Evolutionary conservation across 2,888 invertebrate species (phyloP), one percentile per base, ranked within the genome.

Genomic region (Encarsia formosa): DNA sequence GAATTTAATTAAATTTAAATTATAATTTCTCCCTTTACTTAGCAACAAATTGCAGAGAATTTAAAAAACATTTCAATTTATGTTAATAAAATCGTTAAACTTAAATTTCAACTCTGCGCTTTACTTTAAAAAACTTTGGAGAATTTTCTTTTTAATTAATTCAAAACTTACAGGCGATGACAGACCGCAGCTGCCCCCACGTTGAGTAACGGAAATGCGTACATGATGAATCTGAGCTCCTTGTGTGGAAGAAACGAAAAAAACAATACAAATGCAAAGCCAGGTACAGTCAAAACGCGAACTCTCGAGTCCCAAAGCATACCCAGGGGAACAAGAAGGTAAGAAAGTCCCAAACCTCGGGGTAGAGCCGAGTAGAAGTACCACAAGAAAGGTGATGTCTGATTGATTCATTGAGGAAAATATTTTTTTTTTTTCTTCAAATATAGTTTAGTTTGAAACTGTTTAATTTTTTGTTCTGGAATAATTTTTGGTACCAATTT

Each of bases 321-420:
- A 24, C 92, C 92, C 20, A 89, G 65, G 1, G 92, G 93, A 47
- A 93, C 79, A 40, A 98, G 78, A 8, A 90, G 66, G 20, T 91
- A 70, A 20, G 93, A 91, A 1, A 86, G 81, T 0, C 88, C 90
- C 70, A 99, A 80, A 0, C 93, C 91, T 49, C 98, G 81, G 0
- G 99, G 98, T 34, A 99, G 77, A 0, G 95, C 99, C 0, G 97
- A 97, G 74, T 96, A 96, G 73, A 97, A 96, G 75, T 99, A 99
- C 99, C 99, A 99, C 2, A 92, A 75, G 75, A 95, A 95, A 52
- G 98, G 98, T 5, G 87, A 88, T 38, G 91, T 91, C 91, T 93
- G 44, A 23, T 11, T 15, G 3, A 22, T 35, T 42, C 19, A 11
- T 41, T 49, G 54, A 57, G 54, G 24, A 48, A 22, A 54, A 50